Conservation (phyloP, 1,140 invertebrate genomes). For the Atopsyche davidsoni region DNA sequence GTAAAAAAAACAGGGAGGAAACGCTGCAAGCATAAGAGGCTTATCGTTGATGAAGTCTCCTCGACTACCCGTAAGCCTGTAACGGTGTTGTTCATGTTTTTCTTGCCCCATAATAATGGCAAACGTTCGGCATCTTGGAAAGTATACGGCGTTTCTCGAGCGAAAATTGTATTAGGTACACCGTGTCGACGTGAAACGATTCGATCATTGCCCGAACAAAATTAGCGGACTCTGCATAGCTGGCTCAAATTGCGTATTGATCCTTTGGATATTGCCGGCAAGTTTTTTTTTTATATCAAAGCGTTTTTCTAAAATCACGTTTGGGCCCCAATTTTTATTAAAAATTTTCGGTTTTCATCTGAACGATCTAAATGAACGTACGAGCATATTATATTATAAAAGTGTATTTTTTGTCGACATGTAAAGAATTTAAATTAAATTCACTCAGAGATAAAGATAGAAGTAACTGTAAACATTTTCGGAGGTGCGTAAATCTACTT, state of each 20-base stretch:
- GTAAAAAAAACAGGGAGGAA: slow-evolving; percentile 7
- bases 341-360: too few species aligned
- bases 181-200: background rate
- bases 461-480: too few species aligned
- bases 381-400: too few species aligned
- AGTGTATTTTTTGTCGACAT: too few species aligned
- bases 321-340: background rate
- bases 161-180: slow-evolving; percentile 2
- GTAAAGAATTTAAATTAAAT: too few species aligned
- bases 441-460: too few species aligned
- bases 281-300: background rate
- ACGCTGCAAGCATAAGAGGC: slow-evolving; percentile 25
- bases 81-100: slow-evolving; percentile 17
- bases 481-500: too few species aligned
- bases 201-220: background rate
- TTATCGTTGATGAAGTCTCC: slow-evolving; percentile 26
- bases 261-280: background rate
- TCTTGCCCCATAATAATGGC: slow-evolving; percentile 20
- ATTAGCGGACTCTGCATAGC: background rate
- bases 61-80: background rate
- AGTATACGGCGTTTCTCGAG: background rate
- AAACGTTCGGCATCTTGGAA: slow-evolving; percentile 3
- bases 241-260: background rate
- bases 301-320: background rate
- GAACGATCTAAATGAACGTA: too few species aligned